Evolutionary conservation across 2,888 invertebrate species (phyloP), one percentile per base, ranked within the genome.

Genomic region (Drosophila nr. medialis): DNA sequence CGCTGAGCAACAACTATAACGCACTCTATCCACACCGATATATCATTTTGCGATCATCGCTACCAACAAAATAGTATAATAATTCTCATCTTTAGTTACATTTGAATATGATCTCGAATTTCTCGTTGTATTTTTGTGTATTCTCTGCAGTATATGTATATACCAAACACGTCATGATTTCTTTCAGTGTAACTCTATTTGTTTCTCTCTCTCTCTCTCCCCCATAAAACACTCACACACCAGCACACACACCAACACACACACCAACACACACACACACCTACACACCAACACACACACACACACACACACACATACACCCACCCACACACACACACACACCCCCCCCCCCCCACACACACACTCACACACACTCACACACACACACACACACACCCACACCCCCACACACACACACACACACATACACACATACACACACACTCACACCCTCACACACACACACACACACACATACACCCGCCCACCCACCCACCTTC

Each of bases 71-170:
- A n/a, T n/a, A n/a, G n/a, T n/a, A n/a, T n/a, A 24, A 51, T 51
- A 45, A 29, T 67, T 64, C 24, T 64, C 29, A 42, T 54, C 55
- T 56, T 75, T 54, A 55, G 50, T 70, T 74, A n/a, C n/a, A 60
- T 74, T 73, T 29, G 3, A 58, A 61, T 38, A 38, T 58, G 32
- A 70, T 64, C 42, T 64, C 30, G 24, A 42, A 27, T 61, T 40
- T 62, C 45, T 61, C 56, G 45, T 64, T 72, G 71, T 72, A 50
- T 66, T 72, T 32, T 27, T 73, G 71, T 71, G 60, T 65, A 70
- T 73, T 77, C 69, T 69, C 69, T 67, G 75, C 64, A 54, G 59
- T 65, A 76, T 64, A 74, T 74, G 72, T 48, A 49, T 49, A 63
- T 36, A 38, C 30, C 53, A 55, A 55, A 77, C 42, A 72, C 60